Base-by-base conservation (phyloP, 2,113 vertebrate species). In the Mellivora capensis region DNA sequence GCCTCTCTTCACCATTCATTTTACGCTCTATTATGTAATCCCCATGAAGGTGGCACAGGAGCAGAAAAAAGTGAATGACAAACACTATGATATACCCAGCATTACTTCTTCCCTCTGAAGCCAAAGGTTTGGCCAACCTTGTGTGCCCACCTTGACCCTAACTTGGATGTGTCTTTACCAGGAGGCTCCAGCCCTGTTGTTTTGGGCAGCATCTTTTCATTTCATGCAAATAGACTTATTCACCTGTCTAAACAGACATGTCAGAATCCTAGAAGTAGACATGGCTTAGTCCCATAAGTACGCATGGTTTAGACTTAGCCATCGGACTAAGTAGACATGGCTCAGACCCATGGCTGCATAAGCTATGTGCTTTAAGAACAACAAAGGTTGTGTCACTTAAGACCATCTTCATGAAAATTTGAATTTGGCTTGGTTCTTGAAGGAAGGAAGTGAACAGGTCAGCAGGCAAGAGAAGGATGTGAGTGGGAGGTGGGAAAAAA, bases 1-100 rank as follows among this genome's bases (percentile, higher is more conserved):
- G 2, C 7, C 4, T 82, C 49, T 83, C 27, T 67, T 87, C 49
- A 42, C 20, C 21, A 69, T 95, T 79, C 88, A 15, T 89, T 80
- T 61, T 18, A 61, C 15, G 44, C 13, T 34, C 21, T 76, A 29
- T 69, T 90, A 23, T 61, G 6, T 42, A 69, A 90, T 90, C 49
- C n/a, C 54, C 77, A 67, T 74, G 74, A 85, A 90, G 14, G 42
- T 57, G 31, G n/a, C 90, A n/a, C 7, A 62, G 61, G 37, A 18
- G 27, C 67, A 83, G 76, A 86, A 83, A 23, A 76, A 77, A 37
- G 42, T 23, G 52, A 83, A 54, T 17, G 64, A 31, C 57, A 89
- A 13, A 79, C 17, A 23, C 18, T 9, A 6, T 6, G 34, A 11
- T 0, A 4, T 4, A 57, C 2, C 4, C 69, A 72, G n/a, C 6